Conservation (phyloP, 2,888 invertebrate genomes). For the Chrysodeixis includens region DNA sequence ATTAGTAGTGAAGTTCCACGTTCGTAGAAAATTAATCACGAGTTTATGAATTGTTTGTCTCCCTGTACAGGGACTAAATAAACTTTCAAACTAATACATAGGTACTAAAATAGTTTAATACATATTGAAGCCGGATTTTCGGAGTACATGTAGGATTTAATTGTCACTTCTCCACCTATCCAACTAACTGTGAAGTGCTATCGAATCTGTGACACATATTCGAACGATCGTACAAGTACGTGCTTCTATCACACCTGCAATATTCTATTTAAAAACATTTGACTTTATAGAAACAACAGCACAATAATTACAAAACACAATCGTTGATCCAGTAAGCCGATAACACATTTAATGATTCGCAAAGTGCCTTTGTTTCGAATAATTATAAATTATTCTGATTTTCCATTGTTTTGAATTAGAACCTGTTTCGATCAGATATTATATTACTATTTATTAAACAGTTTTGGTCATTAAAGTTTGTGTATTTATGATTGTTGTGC, state of each 20-base stretch:
- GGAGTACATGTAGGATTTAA: not conserved
- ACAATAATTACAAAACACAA: conserved; percentile 7
- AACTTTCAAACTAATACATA: not conserved
- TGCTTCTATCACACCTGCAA: not conserved
- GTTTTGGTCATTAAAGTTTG: not conserved
- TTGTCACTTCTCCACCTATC: not conserved
- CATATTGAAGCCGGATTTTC: too few relatives aligned
- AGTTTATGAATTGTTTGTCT: conserved; percentile 7
- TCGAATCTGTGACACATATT: not conserved
- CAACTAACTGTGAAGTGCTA: not conserved
- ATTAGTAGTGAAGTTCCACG: not conserved
- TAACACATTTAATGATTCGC: conserved; percentile 21
- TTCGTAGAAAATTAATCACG: conserved; percentile 3
- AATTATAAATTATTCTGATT: conserved; percentile 18
- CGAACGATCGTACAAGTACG: not conserved
- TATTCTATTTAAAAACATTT: not conserved
- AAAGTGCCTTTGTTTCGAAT: conserved; percentile 13
- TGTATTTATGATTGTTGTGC: not conserved
- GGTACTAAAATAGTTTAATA: too few relatives aligned
- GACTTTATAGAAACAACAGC: not conserved
- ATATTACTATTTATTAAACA: not conserved
- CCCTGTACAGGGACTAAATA: not conserved
- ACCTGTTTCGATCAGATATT: conserved; percentile 5
- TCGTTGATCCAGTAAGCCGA: conserved; percentile 16
- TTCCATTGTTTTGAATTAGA: conserved; percentile 5